Evolutionary conservation across 2,888 invertebrate genomes (phyloP).

Genomic region (Aproaerema taeniolella): DNA sequence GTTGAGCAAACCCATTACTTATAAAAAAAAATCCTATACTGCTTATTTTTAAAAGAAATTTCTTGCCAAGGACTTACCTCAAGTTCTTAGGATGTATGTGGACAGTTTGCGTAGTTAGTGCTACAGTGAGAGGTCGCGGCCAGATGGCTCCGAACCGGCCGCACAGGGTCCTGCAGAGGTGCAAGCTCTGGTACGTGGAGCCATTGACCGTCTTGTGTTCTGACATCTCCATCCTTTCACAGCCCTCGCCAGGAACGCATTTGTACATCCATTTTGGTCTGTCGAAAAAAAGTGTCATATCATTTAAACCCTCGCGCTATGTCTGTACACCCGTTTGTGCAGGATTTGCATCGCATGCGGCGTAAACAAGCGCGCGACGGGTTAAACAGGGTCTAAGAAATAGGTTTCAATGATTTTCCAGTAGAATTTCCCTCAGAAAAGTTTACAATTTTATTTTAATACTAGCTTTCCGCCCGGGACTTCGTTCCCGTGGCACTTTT

Average conservation of each 20-base stretch:
- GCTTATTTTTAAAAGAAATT: too few species aligned
- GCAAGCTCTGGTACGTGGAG: conserved; percentile 68
- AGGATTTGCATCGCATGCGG: too few species aligned
- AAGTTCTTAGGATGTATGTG: conserved; percentile 77
- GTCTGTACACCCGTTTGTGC: too few species aligned
- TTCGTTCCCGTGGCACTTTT: too few species aligned
- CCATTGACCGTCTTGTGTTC: conserved; percentile 36
- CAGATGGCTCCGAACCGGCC: conserved; percentile 82
- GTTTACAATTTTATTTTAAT: too few species aligned
- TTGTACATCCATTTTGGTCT: conserved; percentile 66
- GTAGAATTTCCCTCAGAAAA: not conserved
- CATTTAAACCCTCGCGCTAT: too few species aligned
- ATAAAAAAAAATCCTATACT: too few species aligned
- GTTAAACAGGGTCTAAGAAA: too few species aligned
- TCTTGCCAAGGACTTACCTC: conserved; percentile 51
- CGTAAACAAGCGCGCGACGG: too few species aligned
- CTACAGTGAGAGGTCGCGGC: conserved; percentile 80
- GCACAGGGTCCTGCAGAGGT: conserved; percentile 82
- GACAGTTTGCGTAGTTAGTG: conserved; percentile 57
- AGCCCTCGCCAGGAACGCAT: conserved; percentile 51
- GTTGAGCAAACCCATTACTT: too few species aligned
- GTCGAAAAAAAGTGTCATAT: conserved; percentile 17
- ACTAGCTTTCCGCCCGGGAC: too few species aligned
- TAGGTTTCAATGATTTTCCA: not conserved
- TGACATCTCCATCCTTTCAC: conserved; percentile 49